Percentiles rank a stretch among this genome's conserved stretches.
Evolutionary conservation across 2,797 vertebrate species (phyloP).

Genomic region (Simalia tracyae): DNA sequence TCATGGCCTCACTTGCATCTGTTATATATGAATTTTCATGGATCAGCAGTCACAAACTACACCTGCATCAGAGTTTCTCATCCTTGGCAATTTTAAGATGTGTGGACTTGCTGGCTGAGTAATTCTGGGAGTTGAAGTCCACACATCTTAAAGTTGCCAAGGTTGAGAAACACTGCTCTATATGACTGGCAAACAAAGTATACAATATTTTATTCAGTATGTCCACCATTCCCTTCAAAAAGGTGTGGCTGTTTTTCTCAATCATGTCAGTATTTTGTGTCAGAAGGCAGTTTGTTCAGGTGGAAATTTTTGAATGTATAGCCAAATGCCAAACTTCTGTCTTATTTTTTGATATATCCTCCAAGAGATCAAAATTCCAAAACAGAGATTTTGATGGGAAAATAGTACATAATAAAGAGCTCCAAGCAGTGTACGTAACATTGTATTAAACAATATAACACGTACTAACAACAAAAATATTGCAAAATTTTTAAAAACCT

Average conservation of each 20-base stretch:
- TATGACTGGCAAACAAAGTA: slow-evolving; percentile 20
- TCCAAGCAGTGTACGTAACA: no score
- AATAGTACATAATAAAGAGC: background rate
- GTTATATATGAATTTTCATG: slow-evolving; percentile 15
- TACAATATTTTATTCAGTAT: slow-evolving; percentile 11
- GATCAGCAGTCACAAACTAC: background rate
- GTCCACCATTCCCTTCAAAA: slow-evolving; percentile 12
- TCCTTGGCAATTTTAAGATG: no score
- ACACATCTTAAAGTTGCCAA: no score
- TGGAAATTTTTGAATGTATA: slow-evolving; percentile 27
- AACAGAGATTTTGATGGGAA: background rate
- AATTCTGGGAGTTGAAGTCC: no score
- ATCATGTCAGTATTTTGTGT: slow-evolving; percentile 30
- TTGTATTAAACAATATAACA: no score
- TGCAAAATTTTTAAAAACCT: no score
- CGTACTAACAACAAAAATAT: no score
- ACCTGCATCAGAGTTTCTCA: background rate
- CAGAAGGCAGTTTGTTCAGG: slow-evolving; percentile 38
- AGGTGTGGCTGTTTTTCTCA: slow-evolving; percentile 41
- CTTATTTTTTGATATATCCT: background rate
- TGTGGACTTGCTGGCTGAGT: no score
- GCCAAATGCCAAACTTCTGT: slow-evolving; percentile 21
- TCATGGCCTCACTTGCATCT: background rate
- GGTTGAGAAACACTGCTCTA: no score
- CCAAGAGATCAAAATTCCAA: background rate